Conservation (phyloP, 2,113 vertebrate species). For the Noctilio leporinus region DNA sequence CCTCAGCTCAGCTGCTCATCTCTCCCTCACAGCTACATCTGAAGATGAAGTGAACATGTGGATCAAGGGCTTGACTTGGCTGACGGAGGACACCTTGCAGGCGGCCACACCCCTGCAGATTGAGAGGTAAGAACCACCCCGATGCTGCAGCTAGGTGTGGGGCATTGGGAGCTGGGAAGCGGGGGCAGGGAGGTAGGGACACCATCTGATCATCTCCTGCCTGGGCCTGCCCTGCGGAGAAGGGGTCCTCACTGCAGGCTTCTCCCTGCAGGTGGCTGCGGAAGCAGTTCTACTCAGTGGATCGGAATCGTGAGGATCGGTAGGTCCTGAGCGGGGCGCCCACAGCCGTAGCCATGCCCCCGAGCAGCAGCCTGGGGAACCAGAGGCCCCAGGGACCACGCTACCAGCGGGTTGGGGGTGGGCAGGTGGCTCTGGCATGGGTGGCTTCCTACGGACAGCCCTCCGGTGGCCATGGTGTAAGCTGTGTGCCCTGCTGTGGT, state of each 20-base stretch:
- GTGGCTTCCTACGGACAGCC: background rate
- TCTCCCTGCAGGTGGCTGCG: constrained; percentile 89
- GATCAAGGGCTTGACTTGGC: constrained; percentile 96
- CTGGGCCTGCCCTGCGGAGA: background rate
- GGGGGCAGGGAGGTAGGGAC: background rate
- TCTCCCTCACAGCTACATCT: constrained; percentile 85
- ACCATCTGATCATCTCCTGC: background rate
- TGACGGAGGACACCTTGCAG: constrained; percentile 90
- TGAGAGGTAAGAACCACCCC: constrained; percentile 83
- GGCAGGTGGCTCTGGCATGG: background rate
- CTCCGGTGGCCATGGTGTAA: background rate
- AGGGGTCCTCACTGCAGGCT: background rate
- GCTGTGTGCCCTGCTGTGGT: background rate
- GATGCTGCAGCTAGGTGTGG: background rate
- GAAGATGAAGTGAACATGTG: constrained; percentile 99
- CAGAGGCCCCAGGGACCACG: background rate
- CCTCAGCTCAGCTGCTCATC: background rate
- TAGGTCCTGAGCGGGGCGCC: constrained; percentile 67
- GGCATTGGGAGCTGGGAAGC: background rate
- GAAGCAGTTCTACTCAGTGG: constrained; percentile 96
- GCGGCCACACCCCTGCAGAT: constrained; percentile 95
- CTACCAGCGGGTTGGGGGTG: background rate
- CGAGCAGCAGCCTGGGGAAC: background rate
- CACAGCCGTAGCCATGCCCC: background rate
- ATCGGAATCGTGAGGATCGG: constrained; percentile 96